Base-by-base conservation (phyloP, 2,113 vertebrate species). In the Spilogale gracilis region DNA sequence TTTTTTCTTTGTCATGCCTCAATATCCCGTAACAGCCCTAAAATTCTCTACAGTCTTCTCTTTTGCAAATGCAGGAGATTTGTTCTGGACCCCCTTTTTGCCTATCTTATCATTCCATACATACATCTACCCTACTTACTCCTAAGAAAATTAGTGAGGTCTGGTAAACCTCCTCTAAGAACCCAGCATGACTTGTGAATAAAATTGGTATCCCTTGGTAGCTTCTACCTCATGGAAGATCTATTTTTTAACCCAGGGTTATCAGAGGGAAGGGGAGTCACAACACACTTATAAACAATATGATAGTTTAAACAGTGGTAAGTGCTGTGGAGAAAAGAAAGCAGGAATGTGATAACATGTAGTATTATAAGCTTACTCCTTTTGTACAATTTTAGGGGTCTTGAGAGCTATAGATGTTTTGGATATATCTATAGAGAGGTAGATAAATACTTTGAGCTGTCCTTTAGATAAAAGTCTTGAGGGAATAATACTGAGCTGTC, bases 141-240 rank as follows among this genome's bases (percentile, higher is more conserved):
- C 65, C 25, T 83, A 80, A 50, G 73, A 89, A 45, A 87, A 71
- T 87, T 61, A 96, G 38, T 84, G 20, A 95, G 25, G n/a, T 78
- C 89, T 74, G 45, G 45, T 92, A 20, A 95, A 67, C 9, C n/a
- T 58, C 48, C 20, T 91, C 60, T 93, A 94, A 93, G 52, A 92
- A 94, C 9, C 23, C 58, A 32, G 14, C 52, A 56, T 52, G 60
- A 86, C 23, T 96, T 82, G 7, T 85, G 58, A 81, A 58, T 61
- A 94, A 95, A 94, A 85, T 38, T 74, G n/a, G 13, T 67, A 56
- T 79, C 48, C 67, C 12, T 97, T 90, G 17, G 43, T 94, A 71
- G 43, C 71, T 92, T 89, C 27, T 60, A 21, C 20, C 54, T 93
- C 21, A 1, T n/a, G 23, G 32, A 10, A 76, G 25, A 48, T 96